Percentiles rank a stretch among this genome's conserved stretches.
phyloP scores from a whole-genome alignment of 2,113 vertebrate genomes.

The Limanda limanda region DNA sequence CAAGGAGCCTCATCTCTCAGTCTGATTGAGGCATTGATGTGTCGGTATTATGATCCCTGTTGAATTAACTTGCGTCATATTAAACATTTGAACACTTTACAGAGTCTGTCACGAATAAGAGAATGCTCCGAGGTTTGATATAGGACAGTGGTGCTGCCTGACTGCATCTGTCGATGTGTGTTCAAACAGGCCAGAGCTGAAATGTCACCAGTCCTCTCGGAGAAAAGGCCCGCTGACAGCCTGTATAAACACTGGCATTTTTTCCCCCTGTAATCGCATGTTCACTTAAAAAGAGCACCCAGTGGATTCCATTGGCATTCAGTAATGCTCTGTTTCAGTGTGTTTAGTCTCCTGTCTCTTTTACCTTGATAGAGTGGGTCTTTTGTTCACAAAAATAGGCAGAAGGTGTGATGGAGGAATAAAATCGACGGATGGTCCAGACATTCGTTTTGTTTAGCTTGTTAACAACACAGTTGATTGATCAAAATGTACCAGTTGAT shows the following conservation, averaged over 20 bases:
- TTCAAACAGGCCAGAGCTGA: constrained; percentile 72
- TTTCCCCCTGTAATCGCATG: constrained; percentile 63
- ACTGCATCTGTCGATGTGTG: constrained; percentile 60
- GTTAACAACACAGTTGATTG: constrained; percentile 12
- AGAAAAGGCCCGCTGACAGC: constrained; percentile 73
- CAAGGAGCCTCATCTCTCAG: constrained; percentile 50
- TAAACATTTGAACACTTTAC: neutral
- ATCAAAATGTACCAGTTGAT: constrained; percentile 4
- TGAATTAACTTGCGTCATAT: constrained; percentile 48
- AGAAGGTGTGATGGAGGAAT: constrained; percentile 5
- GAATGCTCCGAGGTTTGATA: constrained; percentile 32
- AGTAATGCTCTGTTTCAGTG: constrained; percentile 62
- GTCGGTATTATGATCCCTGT: constrained; percentile 25
- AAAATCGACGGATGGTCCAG: constrained; percentile 1
- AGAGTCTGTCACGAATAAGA: constrained; percentile 19
- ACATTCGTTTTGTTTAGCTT: constrained; percentile 16
- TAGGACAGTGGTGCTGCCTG: constrained; percentile 48
- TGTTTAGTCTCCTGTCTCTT: constrained; percentile 61
- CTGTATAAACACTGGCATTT: constrained; percentile 74
- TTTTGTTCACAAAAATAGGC: constrained; percentile 35
- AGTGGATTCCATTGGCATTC: constrained; percentile 73
- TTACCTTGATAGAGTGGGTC: constrained; percentile 52
- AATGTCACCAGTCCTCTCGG: constrained; percentile 69
- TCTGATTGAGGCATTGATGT: constrained; percentile 26
- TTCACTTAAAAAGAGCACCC: constrained; percentile 75